Evolutionary conservation across 2,888 invertebrate genomes (phyloP).

Genomic region (Villa cingulata): DNA sequence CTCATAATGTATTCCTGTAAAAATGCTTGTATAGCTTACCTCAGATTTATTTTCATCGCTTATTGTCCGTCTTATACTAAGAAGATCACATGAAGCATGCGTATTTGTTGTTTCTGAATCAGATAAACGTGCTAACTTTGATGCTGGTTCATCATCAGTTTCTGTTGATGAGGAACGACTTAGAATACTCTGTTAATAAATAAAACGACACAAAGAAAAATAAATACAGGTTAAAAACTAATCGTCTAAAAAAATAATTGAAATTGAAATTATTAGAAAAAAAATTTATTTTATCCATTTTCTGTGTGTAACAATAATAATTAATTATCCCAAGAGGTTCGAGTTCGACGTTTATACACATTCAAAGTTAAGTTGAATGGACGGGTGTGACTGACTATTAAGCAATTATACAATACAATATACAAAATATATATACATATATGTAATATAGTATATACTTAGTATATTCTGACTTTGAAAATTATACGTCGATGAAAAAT

Average conservation of each 20-base stretch:
- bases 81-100: slow-evolving; percentile 9
- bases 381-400: no score
- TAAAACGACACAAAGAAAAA: neutral
- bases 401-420: no score
- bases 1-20: no score
- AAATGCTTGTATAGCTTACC: slow-evolving; percentile 5
- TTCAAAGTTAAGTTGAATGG: no score
- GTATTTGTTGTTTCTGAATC: slow-evolving; percentile 18
- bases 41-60: slow-evolving; percentile 13
- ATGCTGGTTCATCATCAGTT: slow-evolving; percentile 63
- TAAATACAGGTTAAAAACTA: neutral
- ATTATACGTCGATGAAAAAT: no score
- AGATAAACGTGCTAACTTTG: slow-evolving; percentile 56
- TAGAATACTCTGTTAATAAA: slow-evolving; percentile 16
- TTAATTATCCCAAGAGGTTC: slow-evolving; percentile 2
- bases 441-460: no score
- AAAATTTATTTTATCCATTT: no score
- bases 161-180: slow-evolving; percentile 37
- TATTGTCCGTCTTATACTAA: slow-evolving; percentile 5
- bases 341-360: no score
- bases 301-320: neutral
- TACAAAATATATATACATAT: no score
- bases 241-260: neutral
- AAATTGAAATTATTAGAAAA: no score
- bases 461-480: no score